Conservation (phyloP, 2,113 vertebrate species). For the Butorides virescens region DNA sequence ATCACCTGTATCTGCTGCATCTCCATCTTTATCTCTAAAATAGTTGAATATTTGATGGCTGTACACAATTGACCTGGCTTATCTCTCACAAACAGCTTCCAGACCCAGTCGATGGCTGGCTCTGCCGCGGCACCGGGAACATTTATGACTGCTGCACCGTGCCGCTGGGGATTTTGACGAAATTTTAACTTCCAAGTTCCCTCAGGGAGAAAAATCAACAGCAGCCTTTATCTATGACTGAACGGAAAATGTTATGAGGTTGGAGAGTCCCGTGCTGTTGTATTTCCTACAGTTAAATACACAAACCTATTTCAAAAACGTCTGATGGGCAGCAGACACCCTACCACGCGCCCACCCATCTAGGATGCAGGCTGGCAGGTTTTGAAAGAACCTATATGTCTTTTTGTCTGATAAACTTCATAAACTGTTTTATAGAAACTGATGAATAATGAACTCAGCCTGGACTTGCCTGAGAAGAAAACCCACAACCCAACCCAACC, state of each 20-base stretch:
- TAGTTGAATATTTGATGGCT: constrained; percentile 47
- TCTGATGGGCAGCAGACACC: not conserved
- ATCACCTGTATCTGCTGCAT: not conserved
- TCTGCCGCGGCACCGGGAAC: constrained; percentile 31
- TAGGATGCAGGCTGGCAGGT: not conserved
- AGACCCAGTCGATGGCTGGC: constrained; percentile 8
- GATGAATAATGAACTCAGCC: not conserved
- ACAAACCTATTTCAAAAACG: not conserved
- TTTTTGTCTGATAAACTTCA: not conserved
- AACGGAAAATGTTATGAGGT: not conserved
- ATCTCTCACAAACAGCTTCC: constrained; percentile 55
- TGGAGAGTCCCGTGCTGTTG: not conserved
- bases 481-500: accelerated
- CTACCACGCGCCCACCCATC: not conserved
- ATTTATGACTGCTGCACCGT: not conserved
- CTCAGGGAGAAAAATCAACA: constrained; percentile 24
- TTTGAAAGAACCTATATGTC: not conserved
- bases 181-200: constrained; percentile 8
- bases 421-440: not conserved
- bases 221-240: constrained; percentile 24
- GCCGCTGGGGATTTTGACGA: not conserved
- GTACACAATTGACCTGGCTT: constrained; percentile 63
- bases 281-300: not conserved
- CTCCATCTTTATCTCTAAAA: not conserved
- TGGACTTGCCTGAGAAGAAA: not conserved